A percentile compares a stretch with the other conserved stretches of the same genome.
Conservation (phyloP, 2,888 invertebrate species). For the Tryphoninae sp. region DNA sequence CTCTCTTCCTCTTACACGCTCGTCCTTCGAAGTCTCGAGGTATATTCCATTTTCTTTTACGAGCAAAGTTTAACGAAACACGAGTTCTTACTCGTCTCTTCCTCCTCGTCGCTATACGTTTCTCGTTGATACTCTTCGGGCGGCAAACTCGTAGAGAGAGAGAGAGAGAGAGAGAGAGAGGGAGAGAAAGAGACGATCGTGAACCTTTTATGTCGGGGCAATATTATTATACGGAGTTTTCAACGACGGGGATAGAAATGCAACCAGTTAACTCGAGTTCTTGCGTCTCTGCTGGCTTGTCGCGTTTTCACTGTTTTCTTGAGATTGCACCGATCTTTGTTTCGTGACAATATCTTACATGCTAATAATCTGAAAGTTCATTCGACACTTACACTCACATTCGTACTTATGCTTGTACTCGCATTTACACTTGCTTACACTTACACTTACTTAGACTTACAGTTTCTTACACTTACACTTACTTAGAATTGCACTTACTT, state of each 20-base stretch:
- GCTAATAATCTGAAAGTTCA: too few relatives aligned
- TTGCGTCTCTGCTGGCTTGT: background rate
- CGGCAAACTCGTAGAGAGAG: conserved; percentile 1
- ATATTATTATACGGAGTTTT: conserved; percentile 52
- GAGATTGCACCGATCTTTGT: conserved; percentile 35
- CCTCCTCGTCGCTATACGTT: background rate
- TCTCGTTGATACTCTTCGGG: conserved; percentile 25
- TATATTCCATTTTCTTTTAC: conserved; percentile 60
- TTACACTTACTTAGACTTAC: too few relatives aligned
- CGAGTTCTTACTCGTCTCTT: conserved; percentile 34
- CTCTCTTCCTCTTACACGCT: background rate
- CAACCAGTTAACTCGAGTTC: conserved; percentile 17
- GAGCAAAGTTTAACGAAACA: conserved; percentile 62
- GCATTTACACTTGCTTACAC: too few relatives aligned
- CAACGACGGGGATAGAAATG: conserved; percentile 9
- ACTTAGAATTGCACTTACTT: too few relatives aligned
- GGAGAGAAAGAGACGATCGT: conserved; percentile 23
- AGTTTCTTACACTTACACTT: too few relatives aligned
- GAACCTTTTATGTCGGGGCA: conserved; percentile 43
- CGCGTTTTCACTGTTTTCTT: conserved; percentile 31
- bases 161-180: background rate
- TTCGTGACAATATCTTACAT: too few relatives aligned
- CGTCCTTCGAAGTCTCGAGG: conserved; percentile 40
- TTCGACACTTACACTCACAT: too few relatives aligned
- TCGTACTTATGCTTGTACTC: too few relatives aligned